Percentiles rank a stretch among this genome's conserved stretches.
These are phyloP conservation scores for Penelope pileata DNA, from an alignment of 2,113 vertebrate genomes.

Conservation along the genomic window DNA sequence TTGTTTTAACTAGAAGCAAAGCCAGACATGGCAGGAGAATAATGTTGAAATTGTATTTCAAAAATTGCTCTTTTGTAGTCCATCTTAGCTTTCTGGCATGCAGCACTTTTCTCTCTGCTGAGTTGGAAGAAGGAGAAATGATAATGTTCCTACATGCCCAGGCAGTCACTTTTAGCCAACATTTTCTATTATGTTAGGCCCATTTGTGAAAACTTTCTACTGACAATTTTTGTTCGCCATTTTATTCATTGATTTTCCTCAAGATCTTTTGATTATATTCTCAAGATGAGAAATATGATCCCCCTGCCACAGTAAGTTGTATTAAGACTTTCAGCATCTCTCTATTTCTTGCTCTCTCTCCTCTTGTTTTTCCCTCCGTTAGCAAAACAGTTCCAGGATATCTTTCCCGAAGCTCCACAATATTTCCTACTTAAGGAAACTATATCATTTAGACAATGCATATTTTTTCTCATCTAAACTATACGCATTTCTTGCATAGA, in stretches of 20 bases:
- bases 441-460: background rate
- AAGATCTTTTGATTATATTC: background rate
- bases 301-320: background rate
- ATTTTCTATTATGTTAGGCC: background rate
- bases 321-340: background rate
- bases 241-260: conserved; percentile 29
- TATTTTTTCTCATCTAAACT: background rate
- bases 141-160: background rate
- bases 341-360: background rate
- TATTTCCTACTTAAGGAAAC: background rate
- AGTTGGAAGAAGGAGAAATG: background rate
- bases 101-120: background rate
- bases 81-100: background rate
- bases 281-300: background rate
- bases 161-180: background rate
- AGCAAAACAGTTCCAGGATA: background rate
- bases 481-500: background rate
- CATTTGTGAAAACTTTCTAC: background rate
- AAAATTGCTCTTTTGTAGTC: background rate
- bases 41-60: background rate
- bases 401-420: background rate
- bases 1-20: background rate
- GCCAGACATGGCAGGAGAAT: background rate
- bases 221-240: conserved; percentile 5
- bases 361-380: background rate